phyloP scores from a whole-genome alignment of 2,113 vertebrate species.

The Galbula dea region DNA sequence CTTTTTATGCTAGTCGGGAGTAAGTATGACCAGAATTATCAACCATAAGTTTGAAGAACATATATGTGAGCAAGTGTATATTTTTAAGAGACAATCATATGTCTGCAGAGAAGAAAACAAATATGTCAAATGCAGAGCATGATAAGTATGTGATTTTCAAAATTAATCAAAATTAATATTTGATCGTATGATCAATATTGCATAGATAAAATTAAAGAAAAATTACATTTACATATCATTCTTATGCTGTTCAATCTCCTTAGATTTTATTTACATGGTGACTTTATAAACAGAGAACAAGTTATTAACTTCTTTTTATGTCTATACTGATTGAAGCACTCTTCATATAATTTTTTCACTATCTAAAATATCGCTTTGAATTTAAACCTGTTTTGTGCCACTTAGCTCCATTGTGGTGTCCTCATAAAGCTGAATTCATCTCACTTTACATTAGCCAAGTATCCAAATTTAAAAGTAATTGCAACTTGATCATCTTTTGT shows the following conservation, averaged over 20 bases:
- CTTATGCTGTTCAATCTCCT: background rate
- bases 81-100: no score
- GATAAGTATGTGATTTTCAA: no score
- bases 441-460: background rate
- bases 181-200: no score
- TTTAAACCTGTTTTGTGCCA: background rate
- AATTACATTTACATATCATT: accelerated
- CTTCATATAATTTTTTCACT: background rate
- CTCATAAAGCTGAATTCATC: background rate
- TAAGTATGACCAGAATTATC: no score
- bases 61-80: background rate
- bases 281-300: background rate
- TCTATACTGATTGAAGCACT: background rate
- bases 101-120: no score
- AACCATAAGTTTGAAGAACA: no score
- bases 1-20: no score
- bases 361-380: background rate
- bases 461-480: background rate
- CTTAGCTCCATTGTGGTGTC: background rate
- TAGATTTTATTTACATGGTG: accelerated
- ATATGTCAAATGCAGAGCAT: no score
- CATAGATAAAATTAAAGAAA: background rate
- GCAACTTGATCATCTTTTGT: background rate
- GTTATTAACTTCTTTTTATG: background rate
- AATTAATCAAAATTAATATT: no score